These are phyloP conservation scores for Podarcis siculus DNA, from an alignment of 2,797 vertebrate genomes.

Conservation along the genomic window DNA sequence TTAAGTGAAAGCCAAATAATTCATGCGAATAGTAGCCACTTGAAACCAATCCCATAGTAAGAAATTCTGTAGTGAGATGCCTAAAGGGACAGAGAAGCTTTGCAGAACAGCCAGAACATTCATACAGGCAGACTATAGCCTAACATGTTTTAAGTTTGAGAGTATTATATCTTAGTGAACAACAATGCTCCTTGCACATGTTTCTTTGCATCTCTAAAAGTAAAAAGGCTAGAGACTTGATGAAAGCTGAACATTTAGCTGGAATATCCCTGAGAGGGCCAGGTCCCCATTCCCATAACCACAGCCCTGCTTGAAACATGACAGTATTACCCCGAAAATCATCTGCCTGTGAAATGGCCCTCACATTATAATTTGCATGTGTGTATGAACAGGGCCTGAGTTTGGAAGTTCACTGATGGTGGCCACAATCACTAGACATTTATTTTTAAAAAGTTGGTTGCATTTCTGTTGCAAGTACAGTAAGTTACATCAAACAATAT, in stretches of 20 bases:
- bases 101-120: background rate
- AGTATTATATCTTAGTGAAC: background rate
- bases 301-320: background rate
- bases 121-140: background rate
- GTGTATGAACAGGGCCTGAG: conserved; percentile 6
- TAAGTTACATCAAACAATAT: conserved; percentile 63
- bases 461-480: conserved; percentile 44
- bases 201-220: background rate
- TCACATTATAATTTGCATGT: background rate
- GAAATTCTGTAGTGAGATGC: background rate
- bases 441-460: conserved; percentile 20
- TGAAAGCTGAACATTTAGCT: background rate
- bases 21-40: background rate
- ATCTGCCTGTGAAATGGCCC: background rate
- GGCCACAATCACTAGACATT: conserved; percentile 6
- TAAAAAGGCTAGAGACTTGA: background rate
- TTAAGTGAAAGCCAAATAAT: too few relatives aligned
- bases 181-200: background rate
- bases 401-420: background rate
- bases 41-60: background rate
- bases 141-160: background rate
- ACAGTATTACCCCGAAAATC: background rate
- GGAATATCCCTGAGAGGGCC: background rate
- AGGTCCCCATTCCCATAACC: too few relatives aligned
- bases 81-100: background rate